Evolutionary conservation across 1,140 invertebrate species (phyloP).

Genomic region (Caenorhabditis tropicalis): DNA sequence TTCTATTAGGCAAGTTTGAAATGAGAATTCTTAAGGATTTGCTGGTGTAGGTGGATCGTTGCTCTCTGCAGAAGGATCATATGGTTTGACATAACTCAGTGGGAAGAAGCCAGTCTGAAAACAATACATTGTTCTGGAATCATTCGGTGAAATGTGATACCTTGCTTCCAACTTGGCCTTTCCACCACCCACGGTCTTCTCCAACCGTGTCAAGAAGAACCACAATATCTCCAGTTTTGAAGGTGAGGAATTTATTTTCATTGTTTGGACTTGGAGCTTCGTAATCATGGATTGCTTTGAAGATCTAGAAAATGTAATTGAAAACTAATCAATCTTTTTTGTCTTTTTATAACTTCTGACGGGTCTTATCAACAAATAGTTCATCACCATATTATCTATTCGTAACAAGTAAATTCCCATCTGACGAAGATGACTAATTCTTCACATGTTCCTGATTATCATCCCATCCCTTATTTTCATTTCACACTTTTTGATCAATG

Average conservation of each 20-base stretch:
- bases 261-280: conserved; percentile 1
- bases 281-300: conserved; percentile 57
- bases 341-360: too few relatives aligned
- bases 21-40: background rate
- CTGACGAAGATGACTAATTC: too few relatives aligned
- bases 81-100: background rate
- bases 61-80: background rate
- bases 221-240: conserved; percentile 53
- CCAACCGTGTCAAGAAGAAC: conserved; percentile 58
- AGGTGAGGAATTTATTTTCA: conserved; percentile 47
- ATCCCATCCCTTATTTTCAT: background rate
- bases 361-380: too few relatives aligned
- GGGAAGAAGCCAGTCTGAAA: conserved; percentile 24
- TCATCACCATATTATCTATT: too few relatives aligned
- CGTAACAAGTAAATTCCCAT: too few relatives aligned
- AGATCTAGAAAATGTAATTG: conserved; percentile 37
- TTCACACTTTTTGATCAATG: background rate
- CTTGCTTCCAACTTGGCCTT: conserved; percentile 53
- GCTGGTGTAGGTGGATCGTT: background rate
- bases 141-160: background rate
- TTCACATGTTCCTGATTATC: background rate
- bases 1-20: conserved; percentile 1
- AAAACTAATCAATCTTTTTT: too few relatives aligned
- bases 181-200: conserved; percentile 62
- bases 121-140: background rate